Base-by-base conservation (phyloP, 2,888 invertebrate species). In the Cataglyphis rosenhaueri region DNA sequence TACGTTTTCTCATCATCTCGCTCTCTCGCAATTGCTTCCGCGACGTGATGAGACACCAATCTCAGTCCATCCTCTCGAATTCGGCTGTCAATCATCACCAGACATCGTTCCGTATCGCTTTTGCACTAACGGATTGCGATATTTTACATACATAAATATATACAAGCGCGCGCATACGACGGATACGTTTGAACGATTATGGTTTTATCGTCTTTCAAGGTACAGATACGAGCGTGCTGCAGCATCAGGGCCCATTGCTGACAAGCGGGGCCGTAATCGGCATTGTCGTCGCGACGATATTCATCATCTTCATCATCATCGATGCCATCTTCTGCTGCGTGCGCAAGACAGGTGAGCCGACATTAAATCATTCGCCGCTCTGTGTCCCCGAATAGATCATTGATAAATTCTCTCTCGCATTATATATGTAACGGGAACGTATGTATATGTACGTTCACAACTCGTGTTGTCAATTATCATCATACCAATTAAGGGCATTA, bases 261-360 rank as follows among this genome's bases (percentile, higher is more conserved):
- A 97, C 97, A 89, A 97, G 97, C 91, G 96, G 96, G 18, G 96
- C 97, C 82, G 97, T 99, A 91, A 97, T 98, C 90, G 98, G 97
- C 86, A 96, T 98, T 90, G 97, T 98, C 48, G 95, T 98, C 84
- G 97, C 97, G 61, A 95, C 98, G 87, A 96, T 98, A 86, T 95
- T 98, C 85, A 95, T 99, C 91, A 95, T 99, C 87, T 94, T 96
- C 84, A 92, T 96, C 90, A 93, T 96, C 88, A 96, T 99, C 90
- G 99, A 99, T 94, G 95, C 98, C 10, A 96, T 97, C 57, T 98
- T 98, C 93, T 97, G 97, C 94, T 96, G 96, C 95, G 95, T 95
- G 85, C 96, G 96, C 90, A 95, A 96, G 90, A 96, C 96, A 89
- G 95, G 95, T 95, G 41, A 76, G 82, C 21, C 18, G 32, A 25